These are phyloP conservation scores for Chaenocephalus aceratus DNA, from an alignment of 2,113 vertebrate species.

Conservation along the genomic window DNA sequence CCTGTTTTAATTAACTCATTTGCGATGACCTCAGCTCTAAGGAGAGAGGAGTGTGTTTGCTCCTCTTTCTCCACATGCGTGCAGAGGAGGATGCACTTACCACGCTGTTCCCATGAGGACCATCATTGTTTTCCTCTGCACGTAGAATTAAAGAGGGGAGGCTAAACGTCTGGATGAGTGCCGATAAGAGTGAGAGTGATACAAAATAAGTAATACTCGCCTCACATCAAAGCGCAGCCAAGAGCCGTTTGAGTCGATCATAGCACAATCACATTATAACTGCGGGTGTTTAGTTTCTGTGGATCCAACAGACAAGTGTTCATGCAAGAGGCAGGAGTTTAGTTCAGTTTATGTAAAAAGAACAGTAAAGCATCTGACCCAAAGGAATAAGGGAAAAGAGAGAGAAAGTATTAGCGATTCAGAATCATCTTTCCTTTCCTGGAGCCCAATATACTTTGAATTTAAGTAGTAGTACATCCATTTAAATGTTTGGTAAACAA, in stretches of 20 bases:
- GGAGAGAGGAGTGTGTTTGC: conserved; percentile 30
- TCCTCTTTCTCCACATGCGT: conserved; percentile 33
- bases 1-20: conserved; percentile 73
- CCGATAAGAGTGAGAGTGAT: conserved; percentile 46
- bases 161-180: conserved; percentile 52
- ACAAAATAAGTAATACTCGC: conserved; percentile 17
- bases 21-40: conserved; percentile 58
- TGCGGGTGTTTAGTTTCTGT: conserved; percentile 4
- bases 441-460: neutral
- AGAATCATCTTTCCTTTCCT: neutral
- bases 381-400: neutral
- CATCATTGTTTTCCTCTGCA: conserved; percentile 45
- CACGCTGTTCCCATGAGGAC: conserved; percentile 51
- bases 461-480: neutral
- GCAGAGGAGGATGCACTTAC: conserved; percentile 46
- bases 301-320: neutral
- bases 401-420: neutral
- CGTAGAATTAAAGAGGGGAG: conserved; percentile 31
- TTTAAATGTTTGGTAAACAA: neutral
- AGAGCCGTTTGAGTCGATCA: conserved; percentile 18
- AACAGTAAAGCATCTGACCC: neutral
- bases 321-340: conserved; percentile 10
- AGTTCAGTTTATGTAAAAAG: neutral
- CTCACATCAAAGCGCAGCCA: conserved; percentile 52
- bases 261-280: conserved; percentile 5